Conservation (phyloP, 2,113 vertebrate genomes). For the Gasterosteus aculeatus region DNA sequence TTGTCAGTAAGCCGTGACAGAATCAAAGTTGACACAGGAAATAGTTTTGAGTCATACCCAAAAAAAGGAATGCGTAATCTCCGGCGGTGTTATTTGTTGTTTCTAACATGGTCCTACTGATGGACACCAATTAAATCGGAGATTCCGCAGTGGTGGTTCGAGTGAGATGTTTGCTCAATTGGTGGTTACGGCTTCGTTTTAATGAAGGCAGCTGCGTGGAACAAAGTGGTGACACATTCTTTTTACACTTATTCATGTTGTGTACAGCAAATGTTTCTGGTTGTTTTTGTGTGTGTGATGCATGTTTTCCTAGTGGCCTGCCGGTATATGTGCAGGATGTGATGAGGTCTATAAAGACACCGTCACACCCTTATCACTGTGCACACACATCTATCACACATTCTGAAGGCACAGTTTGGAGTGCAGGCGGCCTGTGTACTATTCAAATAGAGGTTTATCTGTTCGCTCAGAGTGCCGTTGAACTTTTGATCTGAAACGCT, state of each 20-base stretch:
- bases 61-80: conserved; percentile 2
- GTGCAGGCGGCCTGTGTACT: neutral
- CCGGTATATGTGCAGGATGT: conserved; percentile 28
- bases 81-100: conserved; percentile 36
- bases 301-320: conserved; percentile 27
- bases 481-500: neutral
- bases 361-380: neutral
- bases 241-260: conserved; percentile 41
- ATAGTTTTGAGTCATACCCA: conserved; percentile 6
- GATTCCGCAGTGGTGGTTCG: conserved; percentile 41
- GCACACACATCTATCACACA: neutral
- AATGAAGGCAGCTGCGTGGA: conserved; percentile 53
- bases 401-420: neutral
- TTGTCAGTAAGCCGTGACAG: conserved; percentile 49
- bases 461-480: neutral
- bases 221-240: conserved; percentile 56
- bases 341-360: neutral
- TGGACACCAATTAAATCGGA: conserved; percentile 46
- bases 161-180: conserved; percentile 45
- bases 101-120: conserved; percentile 33
- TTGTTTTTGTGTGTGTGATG: conserved; percentile 27
- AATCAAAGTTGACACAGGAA: conserved; percentile 16
- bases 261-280: conserved; percentile 19
- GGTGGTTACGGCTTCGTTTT: conserved; percentile 37
- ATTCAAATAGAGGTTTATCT: neutral